Percentiles rank a stretch among this genome's conserved stretches.
phyloP scores from a whole-genome alignment of 2,113 vertebrate species.

The Talpa occidentalis region DNA sequence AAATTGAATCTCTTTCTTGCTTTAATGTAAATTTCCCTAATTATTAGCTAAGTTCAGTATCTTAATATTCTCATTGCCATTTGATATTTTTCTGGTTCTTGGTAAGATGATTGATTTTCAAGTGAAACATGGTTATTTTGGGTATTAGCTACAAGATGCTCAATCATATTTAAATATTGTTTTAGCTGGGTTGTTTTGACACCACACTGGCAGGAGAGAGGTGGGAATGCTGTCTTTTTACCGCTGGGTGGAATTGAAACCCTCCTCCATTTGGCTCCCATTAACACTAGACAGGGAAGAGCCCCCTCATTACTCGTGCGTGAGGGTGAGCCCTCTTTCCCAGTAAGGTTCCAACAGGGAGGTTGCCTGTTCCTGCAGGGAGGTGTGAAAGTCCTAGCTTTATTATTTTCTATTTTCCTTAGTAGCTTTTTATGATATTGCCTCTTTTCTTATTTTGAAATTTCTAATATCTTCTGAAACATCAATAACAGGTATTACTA shows the following conservation, averaged over 20 bases:
- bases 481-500: neutral
- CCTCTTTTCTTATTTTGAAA: neutral
- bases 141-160: neutral
- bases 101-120: neutral
- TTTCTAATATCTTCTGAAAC: neutral
- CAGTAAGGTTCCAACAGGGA: neutral
- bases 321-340: accelerated
- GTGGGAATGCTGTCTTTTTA: neutral
- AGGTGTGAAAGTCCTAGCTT: neutral
- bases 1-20: neutral
- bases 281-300: neutral
- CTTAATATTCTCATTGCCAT: neutral
- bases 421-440: neutral
- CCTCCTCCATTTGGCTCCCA: neutral
- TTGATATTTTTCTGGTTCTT: conserved; percentile 18
- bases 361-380: neutral
- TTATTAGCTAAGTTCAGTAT: neutral
- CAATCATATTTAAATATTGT: neutral
- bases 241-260: neutral
- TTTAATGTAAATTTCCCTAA: conserved; percentile 1
- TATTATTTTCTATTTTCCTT: conserved; percentile 27
- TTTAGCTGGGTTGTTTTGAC: neutral
- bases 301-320: neutral
- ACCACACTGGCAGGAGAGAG: neutral
- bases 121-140: neutral